These are phyloP conservation scores for Thymelicus lineola DNA, from an alignment of 2,888 invertebrate species.

Conservation along the genomic window DNA sequence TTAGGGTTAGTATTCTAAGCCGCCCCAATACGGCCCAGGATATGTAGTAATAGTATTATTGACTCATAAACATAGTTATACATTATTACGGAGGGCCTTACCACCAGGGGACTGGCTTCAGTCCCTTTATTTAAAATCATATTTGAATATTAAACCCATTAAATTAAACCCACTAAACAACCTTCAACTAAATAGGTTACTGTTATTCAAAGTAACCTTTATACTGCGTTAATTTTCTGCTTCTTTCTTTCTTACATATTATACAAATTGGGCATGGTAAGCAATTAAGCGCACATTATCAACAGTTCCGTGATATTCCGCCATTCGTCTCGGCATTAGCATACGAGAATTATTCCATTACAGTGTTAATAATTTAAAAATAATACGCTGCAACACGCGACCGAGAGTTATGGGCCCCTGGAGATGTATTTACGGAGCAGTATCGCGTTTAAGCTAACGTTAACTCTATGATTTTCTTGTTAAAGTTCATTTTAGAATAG, in stretches of 20 bases:
- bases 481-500: conserved; percentile 45
- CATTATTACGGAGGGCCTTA: too few relatives aligned
- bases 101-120: too few relatives aligned
- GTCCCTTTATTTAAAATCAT: too few relatives aligned
- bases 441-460: conserved; percentile 14
- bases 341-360: conserved; percentile 82
- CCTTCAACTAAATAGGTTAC: not conserved
- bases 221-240: conserved; percentile 17
- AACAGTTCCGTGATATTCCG: conserved; percentile 61
- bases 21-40: too few relatives aligned
- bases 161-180: not conserved
- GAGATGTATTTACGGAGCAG: conserved; percentile 60
- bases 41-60: too few relatives aligned
- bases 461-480: not conserved
- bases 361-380: conserved; percentile 81
- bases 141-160: too few relatives aligned
- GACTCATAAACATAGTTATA: too few relatives aligned
- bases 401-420: conserved; percentile 71
- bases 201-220: not conserved
- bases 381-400: conserved; percentile 77
- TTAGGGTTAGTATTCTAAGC: too few relatives aligned
- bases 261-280: conserved; percentile 38
- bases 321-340: conserved; percentile 75
- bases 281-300: conserved; percentile 38
- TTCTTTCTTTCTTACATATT: conserved; percentile 14